A percentile compares a stretch with the other conserved stretches of the same genome.
These are phyloP conservation scores for Lagorchestes hirsutus DNA, from an alignment of 2,797 vertebrate genomes.

Conservation along the genomic window DNA sequence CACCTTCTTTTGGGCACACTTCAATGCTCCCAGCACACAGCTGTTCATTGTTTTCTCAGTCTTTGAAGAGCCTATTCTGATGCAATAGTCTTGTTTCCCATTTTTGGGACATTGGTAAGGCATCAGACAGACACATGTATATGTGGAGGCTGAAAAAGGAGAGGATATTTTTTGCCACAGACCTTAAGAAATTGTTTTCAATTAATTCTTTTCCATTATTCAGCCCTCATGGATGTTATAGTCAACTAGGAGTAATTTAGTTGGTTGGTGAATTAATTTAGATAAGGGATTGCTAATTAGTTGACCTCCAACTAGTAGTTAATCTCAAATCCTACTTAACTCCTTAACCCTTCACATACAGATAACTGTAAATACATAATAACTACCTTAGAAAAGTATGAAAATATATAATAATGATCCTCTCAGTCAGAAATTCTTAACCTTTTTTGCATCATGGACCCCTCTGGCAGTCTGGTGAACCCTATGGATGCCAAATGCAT, in stretches of 20 bases:
- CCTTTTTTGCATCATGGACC: not conserved
- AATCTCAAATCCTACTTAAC: not conserved
- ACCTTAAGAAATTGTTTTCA: not conserved
- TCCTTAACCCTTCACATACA: not conserved
- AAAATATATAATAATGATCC: not conserved
- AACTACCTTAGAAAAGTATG: not conserved
- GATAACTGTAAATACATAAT: not conserved
- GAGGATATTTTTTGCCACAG: constrained; percentile 31
- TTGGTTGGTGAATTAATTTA: not conserved
- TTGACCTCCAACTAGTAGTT: not conserved
- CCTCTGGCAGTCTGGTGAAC: not conserved
- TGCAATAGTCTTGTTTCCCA: constrained; percentile 79
- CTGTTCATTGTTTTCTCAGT: constrained; percentile 81
- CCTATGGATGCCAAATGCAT: not conserved
- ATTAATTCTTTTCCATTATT: not conserved
- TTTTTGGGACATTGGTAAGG: constrained; percentile 78
- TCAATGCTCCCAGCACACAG: constrained; percentile 85
- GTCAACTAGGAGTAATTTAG: not conserved
- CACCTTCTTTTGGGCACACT: constrained; percentile 81
- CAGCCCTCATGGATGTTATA: not conserved
- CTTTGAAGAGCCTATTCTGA: constrained; percentile 76
- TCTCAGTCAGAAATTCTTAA: not conserved
- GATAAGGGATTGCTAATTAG: not conserved
- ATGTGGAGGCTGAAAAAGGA: constrained; percentile 69
- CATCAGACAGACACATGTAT: constrained; percentile 83